phyloP scores from a whole-genome alignment of 2,113 vertebrate species.

The Martes martes region DNA sequence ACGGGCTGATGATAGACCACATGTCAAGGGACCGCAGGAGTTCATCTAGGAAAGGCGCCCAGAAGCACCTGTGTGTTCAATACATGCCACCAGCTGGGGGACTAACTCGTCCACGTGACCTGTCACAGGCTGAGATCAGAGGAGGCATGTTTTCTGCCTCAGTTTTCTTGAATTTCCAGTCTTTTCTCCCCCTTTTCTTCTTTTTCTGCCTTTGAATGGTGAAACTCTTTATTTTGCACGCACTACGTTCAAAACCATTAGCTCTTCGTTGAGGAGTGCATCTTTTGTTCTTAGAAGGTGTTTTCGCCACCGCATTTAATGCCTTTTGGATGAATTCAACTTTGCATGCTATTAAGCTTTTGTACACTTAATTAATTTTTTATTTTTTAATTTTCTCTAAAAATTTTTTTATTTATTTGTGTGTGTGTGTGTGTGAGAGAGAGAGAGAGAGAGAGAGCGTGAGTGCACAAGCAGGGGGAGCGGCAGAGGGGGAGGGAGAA shows the following conservation, averaged over 20 bases:
- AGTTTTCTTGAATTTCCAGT: background rate
- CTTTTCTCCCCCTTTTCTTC: background rate
- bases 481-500: too few relatives aligned
- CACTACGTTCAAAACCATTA: background rate
- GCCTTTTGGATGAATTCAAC: background rate
- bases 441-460: too few relatives aligned
- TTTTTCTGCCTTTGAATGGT: background rate
- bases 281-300: background rate
- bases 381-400: too few relatives aligned
- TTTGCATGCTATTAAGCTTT: background rate
- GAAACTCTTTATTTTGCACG: background rate
- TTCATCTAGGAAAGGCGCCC: background rate
- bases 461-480: too few relatives aligned
- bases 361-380: too few relatives aligned
- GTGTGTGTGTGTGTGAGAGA: too few relatives aligned
- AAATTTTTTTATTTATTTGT: too few relatives aligned
- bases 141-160: background rate
- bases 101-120: background rate
- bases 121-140: background rate
- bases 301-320: background rate
- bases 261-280: background rate
- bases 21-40: background rate
- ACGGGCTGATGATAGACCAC: background rate
- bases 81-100: background rate
- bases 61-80: background rate